Evolutionary conservation across 2,888 invertebrate species (phyloP), one percentile per base, ranked within the genome.

Genomic region (Meliscaeva auricollis): DNA sequence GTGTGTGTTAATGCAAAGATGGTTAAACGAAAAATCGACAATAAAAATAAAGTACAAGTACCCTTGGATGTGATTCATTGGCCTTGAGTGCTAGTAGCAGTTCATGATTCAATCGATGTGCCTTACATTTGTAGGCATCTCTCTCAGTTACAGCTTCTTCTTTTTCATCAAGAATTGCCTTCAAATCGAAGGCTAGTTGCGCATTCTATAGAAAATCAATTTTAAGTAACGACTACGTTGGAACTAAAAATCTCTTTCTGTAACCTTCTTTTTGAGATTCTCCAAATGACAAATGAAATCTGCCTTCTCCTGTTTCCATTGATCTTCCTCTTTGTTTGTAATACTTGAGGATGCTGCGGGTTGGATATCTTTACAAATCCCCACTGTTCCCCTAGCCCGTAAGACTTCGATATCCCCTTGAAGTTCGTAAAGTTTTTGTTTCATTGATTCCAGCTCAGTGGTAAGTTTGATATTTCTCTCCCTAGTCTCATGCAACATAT

Each of bases 111-210:
- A 97, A 93, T 9, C 97, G 93, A 90, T 96, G 96, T 3, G 96
- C 96, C 93, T 97, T 97, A 88, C 94, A 95, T 90, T 96, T 96
- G 90, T 96, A 97, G 26, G 96, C 96, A 91, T 97, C 97, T 80
- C 97, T 93, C 90, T 97, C 97, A 5, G 94, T 95, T 17, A 95
- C 94, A 38, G 96, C 91, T 90, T 97, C 97, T 89, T 97, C 97
- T 90, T 97, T 97, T 90, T 97, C 97, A 91, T 97, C 97, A 54
- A 97, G 91, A 32, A 96, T 94, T 6, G 95, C 94, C 90, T 96
- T 94, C 38, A 97, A 93, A 91, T 97, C 97, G 56, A 94, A 93
- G 89, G 96, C 95, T 60, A 97, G 91, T 91, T 96, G 96, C 87
- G 94, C 94, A 90, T 94, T 96, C 95, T 96, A 90, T 50, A 91